A percentile compares a stretch with the other conserved stretches of the same genome.
phyloP scores from a whole-genome alignment of 2,113 vertebrate genomes.

The Mobula birostris region DNA sequence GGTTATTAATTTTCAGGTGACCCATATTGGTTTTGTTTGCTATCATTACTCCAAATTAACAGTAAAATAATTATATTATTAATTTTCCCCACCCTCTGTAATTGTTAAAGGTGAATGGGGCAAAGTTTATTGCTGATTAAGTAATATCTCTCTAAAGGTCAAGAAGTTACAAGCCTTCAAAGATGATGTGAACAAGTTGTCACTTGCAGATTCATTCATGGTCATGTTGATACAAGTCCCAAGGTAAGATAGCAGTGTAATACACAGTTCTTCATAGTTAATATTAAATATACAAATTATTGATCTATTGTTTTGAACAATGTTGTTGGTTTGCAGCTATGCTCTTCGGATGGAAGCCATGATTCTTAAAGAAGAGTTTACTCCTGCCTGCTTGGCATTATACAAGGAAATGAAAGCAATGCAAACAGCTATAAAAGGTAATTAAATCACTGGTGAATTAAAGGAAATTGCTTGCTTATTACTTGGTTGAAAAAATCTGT shows the following conservation, averaged over 20 bases:
- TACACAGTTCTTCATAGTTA: neutral
- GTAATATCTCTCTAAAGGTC: slow-evolving; percentile 56
- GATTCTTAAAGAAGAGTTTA: slow-evolving; percentile 83
- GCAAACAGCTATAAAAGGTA: slow-evolving; percentile 78
- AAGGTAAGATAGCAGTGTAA: slow-evolving; percentile 62
- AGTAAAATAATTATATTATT: too few species aligned
- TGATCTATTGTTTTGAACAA: neutral
- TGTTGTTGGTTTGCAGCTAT: slow-evolving; percentile 64
- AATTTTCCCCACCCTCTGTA: neutral
- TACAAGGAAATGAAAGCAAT: slow-evolving; percentile 74
- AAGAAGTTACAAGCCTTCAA: slow-evolving; percentile 81
- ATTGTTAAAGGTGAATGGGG: neutral
- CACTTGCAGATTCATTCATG: slow-evolving; percentile 91
- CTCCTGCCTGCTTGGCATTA: slow-evolving; percentile 72
- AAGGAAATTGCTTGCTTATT: neutral
- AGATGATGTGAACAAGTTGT: slow-evolving; percentile 81
- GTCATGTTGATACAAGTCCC: slow-evolving; percentile 84
- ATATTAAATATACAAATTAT: neutral
- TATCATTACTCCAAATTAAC: too few species aligned
- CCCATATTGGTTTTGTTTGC: too few species aligned
- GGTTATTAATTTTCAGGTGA: too few species aligned
- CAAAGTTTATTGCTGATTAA: neutral
- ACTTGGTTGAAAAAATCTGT: neutral
- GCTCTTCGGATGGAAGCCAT: slow-evolving; percentile 88
- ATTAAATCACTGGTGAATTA: slow-evolving; percentile 41